Evolutionary conservation across 2,888 invertebrate genomes (phyloP).

Genomic region (Junonia oenone): DNA sequence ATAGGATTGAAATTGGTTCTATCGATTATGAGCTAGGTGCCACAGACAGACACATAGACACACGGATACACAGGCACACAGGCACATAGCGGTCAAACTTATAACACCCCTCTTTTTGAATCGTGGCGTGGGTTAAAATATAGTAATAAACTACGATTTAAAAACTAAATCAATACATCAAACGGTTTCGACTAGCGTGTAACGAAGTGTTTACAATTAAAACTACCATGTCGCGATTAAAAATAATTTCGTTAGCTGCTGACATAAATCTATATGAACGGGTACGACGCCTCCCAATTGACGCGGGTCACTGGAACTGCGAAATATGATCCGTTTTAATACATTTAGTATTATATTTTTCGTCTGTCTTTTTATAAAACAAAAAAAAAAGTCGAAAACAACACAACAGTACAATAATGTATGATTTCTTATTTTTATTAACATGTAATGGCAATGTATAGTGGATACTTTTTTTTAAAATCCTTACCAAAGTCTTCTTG

Average conservation of each 20-base stretch:
- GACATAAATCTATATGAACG: conserved; percentile 63
- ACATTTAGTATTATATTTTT: conserved; percentile 9
- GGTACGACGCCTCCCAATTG: conserved; percentile 52
- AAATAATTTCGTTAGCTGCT: conserved; percentile 59
- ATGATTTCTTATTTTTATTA: neutral
- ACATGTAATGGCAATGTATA: neutral
- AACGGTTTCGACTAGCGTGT: neutral
- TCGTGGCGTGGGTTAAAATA: too few relatives aligned
- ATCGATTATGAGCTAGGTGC: too few relatives aligned
- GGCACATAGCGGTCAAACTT: too few relatives aligned
- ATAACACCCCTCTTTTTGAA: too few relatives aligned
- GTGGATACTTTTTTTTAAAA: too few relatives aligned
- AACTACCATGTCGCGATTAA: conserved; percentile 36
- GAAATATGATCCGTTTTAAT: conserved; percentile 47
- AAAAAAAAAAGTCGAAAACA: neutral
- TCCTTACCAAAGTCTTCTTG: too few relatives aligned
- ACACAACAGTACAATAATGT: neutral
- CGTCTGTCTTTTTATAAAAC: conserved; percentile 7
- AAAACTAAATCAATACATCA: neutral
- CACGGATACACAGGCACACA: too few relatives aligned
- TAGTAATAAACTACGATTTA: too few relatives aligned
- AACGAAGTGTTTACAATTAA: conserved; percentile 7
- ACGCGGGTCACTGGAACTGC: conserved; percentile 62
- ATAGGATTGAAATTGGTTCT: too few relatives aligned
- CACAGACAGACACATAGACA: too few relatives aligned